phyloP scores from a whole-genome alignment of 2,797 vertebrate species.

The Lophius americanus region DNA sequence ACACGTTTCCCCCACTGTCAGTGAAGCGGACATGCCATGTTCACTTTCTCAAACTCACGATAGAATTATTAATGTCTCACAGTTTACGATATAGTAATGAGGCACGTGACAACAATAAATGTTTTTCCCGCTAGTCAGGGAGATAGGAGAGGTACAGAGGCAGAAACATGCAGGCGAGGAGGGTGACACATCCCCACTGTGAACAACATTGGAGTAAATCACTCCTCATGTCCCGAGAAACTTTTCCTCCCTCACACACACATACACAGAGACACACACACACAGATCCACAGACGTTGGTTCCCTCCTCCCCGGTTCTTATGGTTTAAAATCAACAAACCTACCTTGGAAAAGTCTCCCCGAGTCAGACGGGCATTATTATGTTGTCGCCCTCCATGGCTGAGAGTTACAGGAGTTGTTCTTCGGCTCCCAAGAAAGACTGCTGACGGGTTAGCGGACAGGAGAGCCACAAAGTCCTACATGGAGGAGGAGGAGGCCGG shows the following conservation, averaged over 20 bases:
- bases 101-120: too few relatives aligned
- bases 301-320: not conserved
- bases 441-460: constrained; percentile 34
- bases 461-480: constrained; percentile 46
- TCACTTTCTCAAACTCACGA: too few relatives aligned
- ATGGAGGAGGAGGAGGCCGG: constrained; percentile 15
- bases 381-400: constrained; percentile 76
- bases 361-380: constrained; percentile 70
- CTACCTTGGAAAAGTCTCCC: constrained; percentile 68
- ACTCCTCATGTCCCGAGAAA: constrained; percentile 49
- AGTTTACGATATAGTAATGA: not conserved
- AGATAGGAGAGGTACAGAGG: constrained; percentile 13
- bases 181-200: constrained; percentile 40
- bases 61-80: too few relatives aligned
- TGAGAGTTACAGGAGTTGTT: constrained; percentile 38
- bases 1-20: not conserved
- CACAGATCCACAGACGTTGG: constrained; percentile 19
- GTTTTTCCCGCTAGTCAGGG: not conserved
- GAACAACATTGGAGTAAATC: constrained; percentile 49
- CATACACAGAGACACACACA: not conserved
- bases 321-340: constrained; percentile 13
- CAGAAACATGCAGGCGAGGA: constrained; percentile 15
- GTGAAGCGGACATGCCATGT: not conserved
- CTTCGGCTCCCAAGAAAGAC: constrained; percentile 54
- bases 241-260: constrained; percentile 37